phyloP scores from a whole-genome alignment of 37 sponge, comb jelly and placozoan genomes.

The Oopsacas minuta region DNA sequence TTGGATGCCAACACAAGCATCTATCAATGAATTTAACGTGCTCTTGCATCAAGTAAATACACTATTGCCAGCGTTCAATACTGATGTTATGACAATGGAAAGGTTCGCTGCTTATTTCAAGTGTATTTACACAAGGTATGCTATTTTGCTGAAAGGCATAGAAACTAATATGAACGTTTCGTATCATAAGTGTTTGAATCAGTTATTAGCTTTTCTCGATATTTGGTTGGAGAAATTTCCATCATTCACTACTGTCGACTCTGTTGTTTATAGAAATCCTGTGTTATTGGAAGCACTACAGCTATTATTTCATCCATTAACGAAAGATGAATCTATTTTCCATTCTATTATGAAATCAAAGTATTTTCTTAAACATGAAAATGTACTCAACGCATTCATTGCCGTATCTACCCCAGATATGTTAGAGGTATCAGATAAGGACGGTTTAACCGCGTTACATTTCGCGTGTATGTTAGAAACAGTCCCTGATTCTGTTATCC shows the following conservation, averaged over 20 bases:
- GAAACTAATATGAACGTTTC: neutral
- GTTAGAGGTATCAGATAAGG: neutral
- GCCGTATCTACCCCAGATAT: neutral
- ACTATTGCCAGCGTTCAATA: neutral
- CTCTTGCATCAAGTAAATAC: neutral
- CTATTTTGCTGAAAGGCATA: neutral
- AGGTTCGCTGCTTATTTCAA: neutral
- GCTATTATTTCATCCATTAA: neutral
- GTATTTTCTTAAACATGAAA: neutral
- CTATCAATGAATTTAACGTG: neutral
- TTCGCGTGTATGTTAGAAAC: neutral
- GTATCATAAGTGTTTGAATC: neutral
- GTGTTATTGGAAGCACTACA: neutral
- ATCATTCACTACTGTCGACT: neutral
- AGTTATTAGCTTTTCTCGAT: neutral
- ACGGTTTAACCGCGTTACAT: neutral
- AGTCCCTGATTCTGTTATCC: conserved; percentile 2
- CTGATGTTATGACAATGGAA: neutral
- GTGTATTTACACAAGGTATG: neutral
- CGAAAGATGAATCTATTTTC: neutral
- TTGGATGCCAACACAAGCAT: neutral
- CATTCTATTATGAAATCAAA: conserved; percentile 12
- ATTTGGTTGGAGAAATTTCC: neutral
- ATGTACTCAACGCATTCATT: neutral
- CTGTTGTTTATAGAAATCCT: neutral